Percentiles rank a stretch among this genome's conserved stretches.
These are phyloP conservation scores for Puffinus mauretanicus DNA, from an alignment of 2,113 vertebrate genomes.

Conservation along the genomic window DNA sequence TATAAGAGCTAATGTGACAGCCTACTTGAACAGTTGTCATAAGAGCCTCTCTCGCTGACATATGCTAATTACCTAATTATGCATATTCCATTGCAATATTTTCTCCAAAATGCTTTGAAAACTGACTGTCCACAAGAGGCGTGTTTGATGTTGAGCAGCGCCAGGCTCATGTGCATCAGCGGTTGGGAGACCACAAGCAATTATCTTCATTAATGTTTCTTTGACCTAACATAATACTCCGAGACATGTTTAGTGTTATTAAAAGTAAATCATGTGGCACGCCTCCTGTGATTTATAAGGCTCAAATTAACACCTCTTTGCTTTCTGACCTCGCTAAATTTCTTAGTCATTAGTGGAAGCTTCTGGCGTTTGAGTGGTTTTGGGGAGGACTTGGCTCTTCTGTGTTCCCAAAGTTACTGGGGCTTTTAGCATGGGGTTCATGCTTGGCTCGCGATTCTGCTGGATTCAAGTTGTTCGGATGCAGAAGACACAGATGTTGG, in stretches of 20 bases:
- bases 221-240: background rate
- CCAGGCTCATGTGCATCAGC: background rate
- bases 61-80: background rate
- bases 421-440: background rate
- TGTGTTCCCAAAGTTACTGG: background rate
- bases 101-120: background rate
- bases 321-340: background rate
- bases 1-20: background rate
- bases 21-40: background rate
- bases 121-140: background rate
- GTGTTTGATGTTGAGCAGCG: background rate
- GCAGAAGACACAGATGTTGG: background rate
- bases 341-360: background rate
- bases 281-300: background rate
- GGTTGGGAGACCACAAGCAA: background rate
- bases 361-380: background rate
- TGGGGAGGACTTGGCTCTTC: background rate
- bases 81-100: background rate
- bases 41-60: background rate
- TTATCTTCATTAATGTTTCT: background rate
- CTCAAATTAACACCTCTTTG: background rate
- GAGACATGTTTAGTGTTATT: background rate
- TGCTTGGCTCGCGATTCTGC: rapidly evolving
- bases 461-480: background rate
- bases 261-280: background rate